These are phyloP conservation scores for Centruroides vittatus DNA, from an alignment of 1,140 invertebrate genomes.

Conservation along the genomic window DNA sequence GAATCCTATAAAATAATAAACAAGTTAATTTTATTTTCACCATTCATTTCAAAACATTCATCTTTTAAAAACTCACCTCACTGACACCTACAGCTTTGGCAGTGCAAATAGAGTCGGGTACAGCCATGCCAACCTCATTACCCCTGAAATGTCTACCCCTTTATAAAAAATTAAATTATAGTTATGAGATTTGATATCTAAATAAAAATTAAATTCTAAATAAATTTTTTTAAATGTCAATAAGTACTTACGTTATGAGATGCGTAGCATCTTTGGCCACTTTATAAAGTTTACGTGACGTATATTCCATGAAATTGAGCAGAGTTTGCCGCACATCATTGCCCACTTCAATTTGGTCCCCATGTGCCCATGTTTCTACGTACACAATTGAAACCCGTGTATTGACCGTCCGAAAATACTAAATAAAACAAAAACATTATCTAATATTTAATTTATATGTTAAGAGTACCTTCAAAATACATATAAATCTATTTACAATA, in stretches of 20 bases:
- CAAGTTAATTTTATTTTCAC: no score
- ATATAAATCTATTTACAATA: no score
- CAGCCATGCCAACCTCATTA: constrained; percentile 78
- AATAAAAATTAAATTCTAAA: no score
- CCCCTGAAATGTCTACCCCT: constrained; percentile 68
- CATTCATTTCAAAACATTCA: background rate
- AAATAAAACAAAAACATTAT: constrained; percentile 24
- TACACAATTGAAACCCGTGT: constrained; percentile 90
- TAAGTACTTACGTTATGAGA: constrained; percentile 63
- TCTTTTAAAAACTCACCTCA: constrained; percentile 32
- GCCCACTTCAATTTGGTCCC: constrained; percentile 60
- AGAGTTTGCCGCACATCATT: constrained; percentile 45
- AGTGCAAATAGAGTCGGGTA: constrained; percentile 79
- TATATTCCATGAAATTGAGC: constrained; percentile 78
- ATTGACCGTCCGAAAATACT: constrained; percentile 89
- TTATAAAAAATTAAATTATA: constrained; percentile 10
- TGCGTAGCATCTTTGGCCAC: constrained; percentile 78
- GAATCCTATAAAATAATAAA: constrained; percentile 40
- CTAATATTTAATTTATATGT: no score
- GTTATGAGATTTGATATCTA: no score
- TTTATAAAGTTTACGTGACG: constrained; percentile 61
- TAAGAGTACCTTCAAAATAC: no score
- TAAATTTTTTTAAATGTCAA: background rate
- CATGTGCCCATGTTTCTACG: constrained; percentile 86
- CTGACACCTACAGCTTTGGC: constrained; percentile 78